A percentile compares a stretch with the other conserved stretches of the same genome.
These are phyloP conservation scores for Onthophagus taurus DNA, from an alignment of 1,140 invertebrate genomes.

Conservation along the genomic window DNA sequence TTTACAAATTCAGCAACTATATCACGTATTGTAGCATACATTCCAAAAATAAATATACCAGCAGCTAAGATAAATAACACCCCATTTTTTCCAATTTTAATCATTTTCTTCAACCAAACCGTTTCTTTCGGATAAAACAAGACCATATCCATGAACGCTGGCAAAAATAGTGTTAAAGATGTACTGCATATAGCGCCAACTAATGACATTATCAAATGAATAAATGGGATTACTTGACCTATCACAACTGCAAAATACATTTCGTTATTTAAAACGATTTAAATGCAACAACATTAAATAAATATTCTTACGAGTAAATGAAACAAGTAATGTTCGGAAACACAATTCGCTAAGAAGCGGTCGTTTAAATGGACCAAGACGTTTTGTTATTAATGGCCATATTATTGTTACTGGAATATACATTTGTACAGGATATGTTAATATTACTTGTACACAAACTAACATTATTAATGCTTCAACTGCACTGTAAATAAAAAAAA, in stretches of 20 bases:
- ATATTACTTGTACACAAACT: conserved; percentile 3
- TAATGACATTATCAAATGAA: conserved; percentile 6
- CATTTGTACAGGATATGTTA: conserved; percentile 1
- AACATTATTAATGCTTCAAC: conserved; percentile 1
- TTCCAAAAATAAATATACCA: conserved; percentile 1
- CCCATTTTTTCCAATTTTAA: not conserved
- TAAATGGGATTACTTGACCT: conserved; percentile 2
- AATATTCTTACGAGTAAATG: conserved; percentile 2
- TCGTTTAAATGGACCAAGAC: not conserved
- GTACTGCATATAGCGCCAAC: conserved; percentile 5
- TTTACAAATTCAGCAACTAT: too few relatives aligned
- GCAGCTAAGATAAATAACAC: not conserved
- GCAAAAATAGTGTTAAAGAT: not conserved
- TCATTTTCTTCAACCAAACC: not conserved
- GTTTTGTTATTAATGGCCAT: not conserved
- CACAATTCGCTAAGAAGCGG: not conserved
- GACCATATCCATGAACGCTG: not conserved
- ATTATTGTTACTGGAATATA: conserved; percentile 6
- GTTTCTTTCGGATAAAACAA: not conserved
- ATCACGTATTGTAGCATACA: conserved; percentile 4
- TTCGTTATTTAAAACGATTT: not conserved
- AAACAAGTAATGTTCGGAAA: not conserved
- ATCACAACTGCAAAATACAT: conserved; percentile 2
- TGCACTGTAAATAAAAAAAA: not conserved
- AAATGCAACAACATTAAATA: not conserved